phyloP scores from a whole-genome alignment of 2,888 invertebrate species.

The Hyposoter dolosus region DNA sequence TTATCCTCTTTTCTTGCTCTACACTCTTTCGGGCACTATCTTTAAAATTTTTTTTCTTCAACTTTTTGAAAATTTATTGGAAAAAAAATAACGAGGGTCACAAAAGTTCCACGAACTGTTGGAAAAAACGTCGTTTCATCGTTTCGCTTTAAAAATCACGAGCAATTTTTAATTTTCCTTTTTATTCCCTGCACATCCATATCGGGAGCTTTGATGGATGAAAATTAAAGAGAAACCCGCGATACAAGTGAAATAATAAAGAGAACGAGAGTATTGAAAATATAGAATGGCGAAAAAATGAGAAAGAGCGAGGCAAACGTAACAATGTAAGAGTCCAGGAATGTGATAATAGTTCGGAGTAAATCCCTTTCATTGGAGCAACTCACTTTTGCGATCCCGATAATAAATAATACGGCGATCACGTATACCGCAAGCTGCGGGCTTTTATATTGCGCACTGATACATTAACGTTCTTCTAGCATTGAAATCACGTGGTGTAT shows the following conservation, averaged over 20 bases:
- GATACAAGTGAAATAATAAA: not conserved
- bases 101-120: not conserved
- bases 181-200: not conserved
- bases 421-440: not conserved
- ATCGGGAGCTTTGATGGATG: not conserved
- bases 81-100: not conserved
- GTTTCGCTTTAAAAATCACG: too few relatives aligned
- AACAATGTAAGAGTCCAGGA: conserved; percentile 27
- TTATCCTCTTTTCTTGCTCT: not conserved
- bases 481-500: conserved; percentile 7
- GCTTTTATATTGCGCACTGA: conserved; percentile 17
- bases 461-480: conserved; percentile 31
- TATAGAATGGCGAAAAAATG: not conserved
- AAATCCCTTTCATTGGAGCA: conserved; percentile 22
- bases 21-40: not conserved
- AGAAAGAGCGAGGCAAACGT: not conserved
- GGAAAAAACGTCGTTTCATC: not conserved
- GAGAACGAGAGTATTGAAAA: conserved; percentile 14
- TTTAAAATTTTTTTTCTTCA: not conserved
- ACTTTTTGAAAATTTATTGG: not conserved
- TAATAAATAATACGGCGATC: conserved; percentile 74
- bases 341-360: conserved; percentile 25
- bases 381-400: conserved; percentile 43
- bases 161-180: too few relatives aligned
- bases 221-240: conserved; percentile 10